Conservation (phyloP, 2,888 invertebrate genomes). For the Liodrosophila aerea region DNA sequence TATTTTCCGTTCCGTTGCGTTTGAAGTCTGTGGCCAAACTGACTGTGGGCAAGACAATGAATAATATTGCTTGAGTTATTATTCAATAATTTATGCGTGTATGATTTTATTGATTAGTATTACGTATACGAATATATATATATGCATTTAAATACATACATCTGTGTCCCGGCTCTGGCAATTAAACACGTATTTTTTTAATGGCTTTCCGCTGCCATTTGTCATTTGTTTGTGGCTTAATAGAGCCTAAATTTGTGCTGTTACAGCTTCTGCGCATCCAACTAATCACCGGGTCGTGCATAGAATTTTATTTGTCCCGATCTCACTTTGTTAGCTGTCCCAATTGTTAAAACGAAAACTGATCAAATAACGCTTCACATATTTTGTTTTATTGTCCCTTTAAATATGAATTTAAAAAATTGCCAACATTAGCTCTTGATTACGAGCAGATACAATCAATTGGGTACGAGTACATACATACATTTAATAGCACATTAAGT, state of each 20-base stretch:
- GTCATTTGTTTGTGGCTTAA: constrained; percentile 49
- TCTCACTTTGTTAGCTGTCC: constrained; percentile 4
- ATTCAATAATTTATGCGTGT: constrained; percentile 9
- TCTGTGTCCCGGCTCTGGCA: constrained; percentile 10
- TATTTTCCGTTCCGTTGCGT: constrained; percentile 41
- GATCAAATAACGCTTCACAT: constrained; percentile 7
- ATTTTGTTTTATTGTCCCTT: constrained; percentile 9
- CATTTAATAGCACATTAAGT: background rate
- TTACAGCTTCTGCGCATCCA: constrained; percentile 63
- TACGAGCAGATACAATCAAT: constrained; percentile 10
- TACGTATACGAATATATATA: constrained; percentile 20
- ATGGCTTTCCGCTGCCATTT: constrained; percentile 53
- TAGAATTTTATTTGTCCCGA: constrained; percentile 1
- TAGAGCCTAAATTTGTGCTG: constrained; percentile 63
- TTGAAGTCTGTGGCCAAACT: constrained; percentile 51
- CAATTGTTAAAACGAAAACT: constrained; percentile 31
- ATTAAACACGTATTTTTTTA: constrained; percentile 60
- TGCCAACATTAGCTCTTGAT: constrained; percentile 21
- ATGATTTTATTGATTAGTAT: constrained; percentile 44
- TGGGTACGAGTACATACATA: background rate
- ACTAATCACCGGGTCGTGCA: constrained; percentile 45
- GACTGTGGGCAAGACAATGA: constrained; percentile 20
- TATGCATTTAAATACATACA: background rate
- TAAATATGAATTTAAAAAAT: constrained; percentile 25
- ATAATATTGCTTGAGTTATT: constrained; percentile 17